Base-by-base conservation (phyloP, 92 coral and sea anemone genomes). In the Epizoanthus stellaris region DNA sequence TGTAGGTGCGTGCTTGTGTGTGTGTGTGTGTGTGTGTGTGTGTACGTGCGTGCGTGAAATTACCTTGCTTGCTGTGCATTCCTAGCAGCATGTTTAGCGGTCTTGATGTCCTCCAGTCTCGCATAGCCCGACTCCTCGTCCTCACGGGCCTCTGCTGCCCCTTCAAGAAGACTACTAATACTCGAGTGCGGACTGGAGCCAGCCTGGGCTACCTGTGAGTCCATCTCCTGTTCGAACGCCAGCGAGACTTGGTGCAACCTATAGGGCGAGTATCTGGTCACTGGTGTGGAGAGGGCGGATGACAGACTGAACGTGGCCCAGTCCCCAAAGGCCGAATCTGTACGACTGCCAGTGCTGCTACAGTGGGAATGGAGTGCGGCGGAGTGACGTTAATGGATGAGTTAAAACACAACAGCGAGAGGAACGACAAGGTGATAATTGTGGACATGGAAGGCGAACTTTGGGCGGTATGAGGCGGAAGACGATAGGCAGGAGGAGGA, bases 81-180 rank as follows among this genome's bases (percentile, higher is more conserved):
- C 72, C 83, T 64, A 1, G 83, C 83, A 49, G 70, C 61, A 25
- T 70, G 89, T 30, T 91, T 66, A 5, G 88, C 85, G 17, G 81
- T 67, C 21, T 88, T 91, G 43, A 94, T 80, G 60, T 96, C 99
- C 69, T 96, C 97, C 80, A 96, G 71, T 36, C 94, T 88, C 57
- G 98, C 94, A 74, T 96, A 96, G 5, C 98, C 99, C 38, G 89
- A 89, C 47, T 92, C 98, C 6, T 92, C 98, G 38, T 94, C 85
- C 23, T 76, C 86, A 12, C 12, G 68, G 49, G 81, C 76, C 54
- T 73, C 90, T 4, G 66, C 80, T 1, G 90, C 58, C 39, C 52
- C 86, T 36, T 87, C 93, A 34, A 84, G 86, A 13, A 86, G 73
- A 67, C 67, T 71, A 23, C 91, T 85, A 23, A 75, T 59, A 21